Evolutionary conservation across 1,140 invertebrate species (phyloP).

Genomic region (Aporrectodea caliginosa): DNA sequence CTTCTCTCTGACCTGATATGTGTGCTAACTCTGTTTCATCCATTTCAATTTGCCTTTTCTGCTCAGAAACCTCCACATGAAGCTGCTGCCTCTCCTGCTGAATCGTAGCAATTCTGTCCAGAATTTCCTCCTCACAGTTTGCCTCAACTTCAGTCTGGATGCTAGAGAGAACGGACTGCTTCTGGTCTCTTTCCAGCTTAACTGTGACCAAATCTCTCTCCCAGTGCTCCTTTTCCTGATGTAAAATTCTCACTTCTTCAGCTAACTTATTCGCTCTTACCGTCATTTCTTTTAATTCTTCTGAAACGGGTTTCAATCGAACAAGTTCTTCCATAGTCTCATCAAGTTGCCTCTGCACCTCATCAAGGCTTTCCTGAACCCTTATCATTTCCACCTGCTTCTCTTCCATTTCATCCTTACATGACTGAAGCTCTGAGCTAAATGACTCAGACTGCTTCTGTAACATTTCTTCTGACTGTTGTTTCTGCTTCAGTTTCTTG

Average conservation of each 20-base stretch:
- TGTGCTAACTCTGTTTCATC: not conserved
- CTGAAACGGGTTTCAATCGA: not conserved
- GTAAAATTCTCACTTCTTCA: not conserved
- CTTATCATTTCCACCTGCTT: not conserved
- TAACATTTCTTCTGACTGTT: not conserved
- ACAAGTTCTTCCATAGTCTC: not conserved
- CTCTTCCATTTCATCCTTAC: not conserved
- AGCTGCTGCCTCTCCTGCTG: not conserved
- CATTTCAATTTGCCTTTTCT: not conserved
- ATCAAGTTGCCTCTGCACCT: not conserved
- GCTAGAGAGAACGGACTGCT: not conserved
- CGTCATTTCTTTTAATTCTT: constrained; percentile 1
- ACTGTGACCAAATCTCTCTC: not conserved
- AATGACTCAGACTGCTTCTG: not conserved
- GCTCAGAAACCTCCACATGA: not conserved
- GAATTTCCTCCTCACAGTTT: not conserved
- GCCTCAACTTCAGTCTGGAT: not conserved
- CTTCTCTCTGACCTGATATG: not conserved
- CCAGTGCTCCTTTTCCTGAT: not conserved
- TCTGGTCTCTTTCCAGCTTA: not conserved
- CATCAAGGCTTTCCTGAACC: not conserved
- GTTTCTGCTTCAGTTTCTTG: not conserved
- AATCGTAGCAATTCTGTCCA: not conserved
- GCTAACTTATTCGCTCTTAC: not conserved
- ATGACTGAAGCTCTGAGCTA: not conserved